Conservation (phyloP, 2,113 vertebrate genomes). For the Gadus macrocephalus region DNA sequence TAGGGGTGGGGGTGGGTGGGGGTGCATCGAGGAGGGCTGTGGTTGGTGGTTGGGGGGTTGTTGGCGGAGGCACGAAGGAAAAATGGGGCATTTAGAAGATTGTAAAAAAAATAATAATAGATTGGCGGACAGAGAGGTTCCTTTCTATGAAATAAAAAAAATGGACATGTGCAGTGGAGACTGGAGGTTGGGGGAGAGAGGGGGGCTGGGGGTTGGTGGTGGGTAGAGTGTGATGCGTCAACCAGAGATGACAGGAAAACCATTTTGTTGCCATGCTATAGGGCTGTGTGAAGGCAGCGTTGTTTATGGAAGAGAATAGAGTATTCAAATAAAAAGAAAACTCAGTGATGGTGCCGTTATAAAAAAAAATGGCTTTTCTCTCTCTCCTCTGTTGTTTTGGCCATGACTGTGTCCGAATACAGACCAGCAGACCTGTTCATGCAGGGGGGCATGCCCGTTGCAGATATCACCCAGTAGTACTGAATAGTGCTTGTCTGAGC, state of each 20-base stretch:
- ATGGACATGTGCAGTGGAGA: conserved; percentile 35
- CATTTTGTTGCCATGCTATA: conserved; percentile 61
- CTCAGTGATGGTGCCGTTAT: conserved; percentile 15
- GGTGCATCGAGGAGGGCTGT: conserved; percentile 22
- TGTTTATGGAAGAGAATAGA: conserved; percentile 50
- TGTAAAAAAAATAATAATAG: conserved; percentile 7
- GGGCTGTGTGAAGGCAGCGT: conserved; percentile 46
- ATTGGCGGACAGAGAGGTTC: conserved; percentile 18
- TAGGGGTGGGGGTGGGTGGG: conserved; percentile 40
- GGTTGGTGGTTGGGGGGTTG: conserved; percentile 22
- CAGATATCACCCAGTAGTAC: conserved; percentile 6
- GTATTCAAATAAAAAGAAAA: conserved; percentile 21
- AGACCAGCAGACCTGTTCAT: conserved; percentile 16
- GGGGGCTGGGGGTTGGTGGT: not conserved
- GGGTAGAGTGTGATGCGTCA: conserved; percentile 54
- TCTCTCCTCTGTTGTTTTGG: conserved; percentile 6
- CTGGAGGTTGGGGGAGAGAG: no score
- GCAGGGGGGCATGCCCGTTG: conserved; percentile 33
- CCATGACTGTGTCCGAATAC: conserved; percentile 13
- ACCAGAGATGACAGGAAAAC: conserved; percentile 61
- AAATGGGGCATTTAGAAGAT: conserved; percentile 52
- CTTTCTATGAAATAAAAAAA: conserved; percentile 23
- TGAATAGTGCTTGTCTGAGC: not conserved
- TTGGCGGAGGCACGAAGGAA: conserved; percentile 38
- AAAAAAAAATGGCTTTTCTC: conserved; percentile 7